A percentile compares a stretch with the other conserved stretches of the same genome.
phyloP scores from a whole-genome alignment of 2,888 invertebrate genomes.

The Nephrotoma flavescens region DNA sequence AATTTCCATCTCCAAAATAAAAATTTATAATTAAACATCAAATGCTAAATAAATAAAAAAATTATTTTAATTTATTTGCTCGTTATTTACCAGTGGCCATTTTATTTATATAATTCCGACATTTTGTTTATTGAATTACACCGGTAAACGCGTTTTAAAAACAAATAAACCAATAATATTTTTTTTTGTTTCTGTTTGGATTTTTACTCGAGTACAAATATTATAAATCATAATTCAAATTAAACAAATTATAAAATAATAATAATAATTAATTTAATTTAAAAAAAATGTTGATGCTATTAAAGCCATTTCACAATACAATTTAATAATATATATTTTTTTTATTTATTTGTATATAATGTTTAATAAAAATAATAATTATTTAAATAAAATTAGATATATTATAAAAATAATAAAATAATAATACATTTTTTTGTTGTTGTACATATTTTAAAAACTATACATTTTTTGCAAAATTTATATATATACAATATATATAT shows the following conservation, averaged over 20 bases:
- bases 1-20: not conserved
- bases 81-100: not conserved
- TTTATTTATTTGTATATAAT: not conserved
- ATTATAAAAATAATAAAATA: not conserved
- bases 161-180: not conserved
- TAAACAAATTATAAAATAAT: not conserved
- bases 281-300: not conserved
- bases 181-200: not conserved
- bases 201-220: not conserved
- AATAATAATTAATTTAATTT: not conserved
- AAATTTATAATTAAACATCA: not conserved
- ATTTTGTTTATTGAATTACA: not conserved
- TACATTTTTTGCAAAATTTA: too few species aligned
- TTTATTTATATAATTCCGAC: not conserved
- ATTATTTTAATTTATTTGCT: not conserved
- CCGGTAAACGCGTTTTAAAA: not conserved
- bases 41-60: not conserved
- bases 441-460: not conserved
- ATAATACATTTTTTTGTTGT: not conserved
- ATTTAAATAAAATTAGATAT: not conserved
- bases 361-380: not conserved
- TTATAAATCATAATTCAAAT: not conserved
- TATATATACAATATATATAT: too few species aligned
- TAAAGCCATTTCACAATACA: slow-evolving; percentile 5
- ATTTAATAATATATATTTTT: slow-evolving; percentile 2